Conservation (phyloP, 2,888 invertebrate genomes). For the Troides oblongomaculatus region DNA sequence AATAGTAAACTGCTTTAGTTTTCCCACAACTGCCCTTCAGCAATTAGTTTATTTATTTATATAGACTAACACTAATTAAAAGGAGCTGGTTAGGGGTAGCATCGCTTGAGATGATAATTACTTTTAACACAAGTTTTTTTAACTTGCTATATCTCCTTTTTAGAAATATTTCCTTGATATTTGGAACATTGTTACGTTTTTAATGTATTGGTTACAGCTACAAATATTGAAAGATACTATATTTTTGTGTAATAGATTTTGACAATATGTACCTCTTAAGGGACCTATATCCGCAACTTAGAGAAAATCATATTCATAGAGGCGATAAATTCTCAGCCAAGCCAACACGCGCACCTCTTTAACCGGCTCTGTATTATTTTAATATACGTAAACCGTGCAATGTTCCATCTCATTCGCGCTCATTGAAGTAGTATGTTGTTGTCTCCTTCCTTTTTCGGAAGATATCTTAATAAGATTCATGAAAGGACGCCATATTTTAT, state of each 20-base stretch:
- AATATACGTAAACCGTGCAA: constrained; percentile 73
- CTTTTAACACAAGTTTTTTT: too few species aligned
- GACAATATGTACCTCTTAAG: constrained; percentile 62
- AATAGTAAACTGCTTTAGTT: too few species aligned
- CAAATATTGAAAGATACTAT: not conserved
- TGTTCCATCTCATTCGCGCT: constrained; percentile 44
- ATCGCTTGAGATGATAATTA: too few species aligned
- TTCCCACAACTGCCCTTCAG: too few species aligned
- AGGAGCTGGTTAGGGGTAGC: too few species aligned
- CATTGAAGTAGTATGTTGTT: constrained; percentile 40
- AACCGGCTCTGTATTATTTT: constrained; percentile 76
- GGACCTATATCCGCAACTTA: constrained; percentile 69
- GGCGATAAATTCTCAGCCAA: constrained; percentile 68
- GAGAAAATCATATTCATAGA: constrained; percentile 79
- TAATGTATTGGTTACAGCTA: too few species aligned
- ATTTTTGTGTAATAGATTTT: constrained; percentile 33
- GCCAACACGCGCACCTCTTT: constrained; percentile 70
- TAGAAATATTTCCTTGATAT: too few species aligned
- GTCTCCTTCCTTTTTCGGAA: constrained; percentile 78
- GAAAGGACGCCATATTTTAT: constrained; percentile 91
- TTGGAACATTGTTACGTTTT: too few species aligned
- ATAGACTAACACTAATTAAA: too few species aligned
- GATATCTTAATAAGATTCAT: constrained; percentile 92
- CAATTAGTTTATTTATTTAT: too few species aligned
- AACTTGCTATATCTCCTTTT: too few species aligned